A percentile compares a stretch with the other conserved stretches of the same genome.
Evolutionary conservation across 2,113 vertebrate genomes (phyloP).

Genomic region (Strigops habroptila): DNA sequence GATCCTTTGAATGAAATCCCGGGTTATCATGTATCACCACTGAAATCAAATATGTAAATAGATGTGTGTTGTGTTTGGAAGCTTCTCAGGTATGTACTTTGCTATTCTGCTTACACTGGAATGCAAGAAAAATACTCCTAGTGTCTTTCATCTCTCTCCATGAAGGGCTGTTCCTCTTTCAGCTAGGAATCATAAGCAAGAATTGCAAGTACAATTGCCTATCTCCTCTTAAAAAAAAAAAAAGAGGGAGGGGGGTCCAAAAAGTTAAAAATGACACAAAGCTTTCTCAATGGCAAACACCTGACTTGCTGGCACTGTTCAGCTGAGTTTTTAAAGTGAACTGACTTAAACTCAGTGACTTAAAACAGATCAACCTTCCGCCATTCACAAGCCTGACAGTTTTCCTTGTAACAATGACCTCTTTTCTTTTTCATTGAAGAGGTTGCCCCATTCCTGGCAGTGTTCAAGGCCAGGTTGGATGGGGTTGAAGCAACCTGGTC

Average conservation of each 20-base stretch:
- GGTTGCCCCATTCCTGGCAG: not conserved
- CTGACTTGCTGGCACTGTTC: not conserved
- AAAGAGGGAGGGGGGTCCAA: not conserved
- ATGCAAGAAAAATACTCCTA: slow-evolving; percentile 64
- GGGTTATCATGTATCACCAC: slow-evolving; percentile 66
- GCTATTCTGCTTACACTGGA: slow-evolving; percentile 65
- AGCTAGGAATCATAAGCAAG: slow-evolving; percentile 48
- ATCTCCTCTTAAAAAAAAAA: not conserved
- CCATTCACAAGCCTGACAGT: not conserved
- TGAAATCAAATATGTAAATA: slow-evolving; percentile 72
- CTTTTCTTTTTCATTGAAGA: not conserved
- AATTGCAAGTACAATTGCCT: not conserved
- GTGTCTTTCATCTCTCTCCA: slow-evolving; percentile 68
- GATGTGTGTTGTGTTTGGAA: slow-evolving; percentile 71
- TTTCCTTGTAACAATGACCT: not conserved
- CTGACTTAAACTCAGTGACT: not conserved
- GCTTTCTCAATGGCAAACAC: not conserved
- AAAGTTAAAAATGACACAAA: not conserved
- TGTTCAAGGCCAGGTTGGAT: not conserved
- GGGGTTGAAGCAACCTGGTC: not conserved
- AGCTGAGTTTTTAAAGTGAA: not conserved
- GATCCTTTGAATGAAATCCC: slow-evolving; percentile 67
- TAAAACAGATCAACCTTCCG: not conserved
- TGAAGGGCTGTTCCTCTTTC: slow-evolving; percentile 52
- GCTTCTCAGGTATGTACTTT: slow-evolving; percentile 69